phyloP scores from a whole-genome alignment of 2,888 invertebrate genomes.

The Notodonta dromedarius region DNA sequence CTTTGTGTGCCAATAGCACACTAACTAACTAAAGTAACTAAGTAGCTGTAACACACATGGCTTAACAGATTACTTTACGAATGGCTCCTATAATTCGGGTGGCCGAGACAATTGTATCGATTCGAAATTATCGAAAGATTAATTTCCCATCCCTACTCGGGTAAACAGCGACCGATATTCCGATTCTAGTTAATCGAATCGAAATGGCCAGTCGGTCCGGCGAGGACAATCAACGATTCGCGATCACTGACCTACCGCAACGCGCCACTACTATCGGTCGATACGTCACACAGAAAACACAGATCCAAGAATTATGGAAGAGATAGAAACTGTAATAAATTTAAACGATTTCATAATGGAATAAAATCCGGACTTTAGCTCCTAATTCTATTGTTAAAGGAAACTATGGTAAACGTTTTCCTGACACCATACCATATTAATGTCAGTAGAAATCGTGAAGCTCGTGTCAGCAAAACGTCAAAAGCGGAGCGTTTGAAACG shows the following conservation, averaged over 20 bases:
- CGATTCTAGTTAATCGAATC: background rate
- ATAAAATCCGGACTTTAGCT: background rate
- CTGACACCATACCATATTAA: too few relatives aligned
- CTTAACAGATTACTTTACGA: too few relatives aligned
- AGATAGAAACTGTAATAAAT: conserved; percentile 25
- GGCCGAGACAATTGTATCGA: background rate
- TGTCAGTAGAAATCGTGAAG: too few relatives aligned
- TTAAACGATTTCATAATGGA: background rate
- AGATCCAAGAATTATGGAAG: conserved; percentile 35
- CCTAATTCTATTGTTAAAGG: too few relatives aligned
- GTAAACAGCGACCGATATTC: background rate
- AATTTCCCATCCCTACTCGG: background rate
- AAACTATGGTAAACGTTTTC: too few relatives aligned
- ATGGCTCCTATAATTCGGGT: too few relatives aligned
- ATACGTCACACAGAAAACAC: conserved; percentile 58
- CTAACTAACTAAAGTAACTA: too few relatives aligned
- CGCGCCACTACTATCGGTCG: conserved; percentile 58
- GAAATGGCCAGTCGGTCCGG: conserved; percentile 20
- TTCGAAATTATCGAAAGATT: background rate
- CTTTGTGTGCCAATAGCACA: too few relatives aligned
- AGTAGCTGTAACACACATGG: too few relatives aligned
- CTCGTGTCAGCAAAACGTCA: too few relatives aligned
- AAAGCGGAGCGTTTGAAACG: too few relatives aligned
- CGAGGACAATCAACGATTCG: conserved; percentile 57
- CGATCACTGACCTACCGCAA: conserved; percentile 78